Evolutionary conservation across 1,140 invertebrate genomes (phyloP), one percentile per base, ranked within the genome.

Genomic region (Aphaenogaster floridana): DNA sequence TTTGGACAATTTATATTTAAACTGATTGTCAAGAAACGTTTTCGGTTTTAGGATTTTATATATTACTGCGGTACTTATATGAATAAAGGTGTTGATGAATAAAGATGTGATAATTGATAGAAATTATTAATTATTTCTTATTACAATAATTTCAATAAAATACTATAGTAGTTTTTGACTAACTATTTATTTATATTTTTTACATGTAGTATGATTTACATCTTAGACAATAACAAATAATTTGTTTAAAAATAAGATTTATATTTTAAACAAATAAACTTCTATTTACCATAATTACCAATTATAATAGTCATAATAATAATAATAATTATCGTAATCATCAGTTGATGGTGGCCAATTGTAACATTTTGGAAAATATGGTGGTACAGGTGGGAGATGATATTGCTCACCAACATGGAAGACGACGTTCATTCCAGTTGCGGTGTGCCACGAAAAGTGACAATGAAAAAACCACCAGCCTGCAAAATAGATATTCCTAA

Each of bases 401-500:
- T 88, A 77, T 17, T 81, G 69, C 6, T 94, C 92, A 9, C 96
- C 96, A 6, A 96, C 94, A 89, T 96, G 93, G 15, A 96, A 86
- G 4, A 96, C 83, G 1, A 96, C 39, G 1, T 93, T 95, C 96
- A 96, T 96, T 6, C 96, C 96, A 6, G 94, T 91, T 54, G 94
- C 95, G 0, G 93, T 79, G 61, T 96, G 96, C 86, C 95, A 96
- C 45, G 94, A 92, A 39, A 96, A 94, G 86, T 96, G 96, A 88
- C 96, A 96, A 78, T 96, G 96, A 50, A 96, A 92, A 9, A 96
- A 92, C 96, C 96, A 96, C 57, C 95, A 95, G 15, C 96, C 96
- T 92, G 36, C 3, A 88, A 61, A 42, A 50, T 9, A 28, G 21
- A 85, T 48, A 50, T 28, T 71, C 8, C 3, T 71, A 1, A 4